A percentile compares a stretch with the other conserved stretches of the same genome.
Evolutionary conservation across 2,797 vertebrate genomes (phyloP).

Genomic region (Centroberyx gerrardi): DNA sequence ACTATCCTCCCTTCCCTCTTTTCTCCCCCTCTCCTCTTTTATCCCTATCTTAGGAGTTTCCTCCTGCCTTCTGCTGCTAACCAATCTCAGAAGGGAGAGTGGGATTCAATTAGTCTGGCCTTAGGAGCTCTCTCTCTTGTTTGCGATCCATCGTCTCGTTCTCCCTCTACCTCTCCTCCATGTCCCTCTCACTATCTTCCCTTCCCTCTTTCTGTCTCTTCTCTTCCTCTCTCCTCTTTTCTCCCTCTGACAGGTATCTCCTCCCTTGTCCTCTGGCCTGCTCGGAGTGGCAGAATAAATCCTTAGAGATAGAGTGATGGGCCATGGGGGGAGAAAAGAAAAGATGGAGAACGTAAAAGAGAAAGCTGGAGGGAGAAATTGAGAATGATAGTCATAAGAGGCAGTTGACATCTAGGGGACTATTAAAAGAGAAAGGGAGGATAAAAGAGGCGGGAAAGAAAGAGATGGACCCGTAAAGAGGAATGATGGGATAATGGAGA

Average conservation of each 20-base stretch:
- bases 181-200: slow-evolving; percentile 50
- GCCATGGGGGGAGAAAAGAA: slow-evolving; percentile 16
- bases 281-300: slow-evolving; percentile 63
- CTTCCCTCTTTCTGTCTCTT: neutral
- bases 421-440: slow-evolving; percentile 65
- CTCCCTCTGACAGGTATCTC: slow-evolving; percentile 23
- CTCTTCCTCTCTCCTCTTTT: neutral
- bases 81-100: slow-evolving; percentile 79
- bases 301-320: slow-evolving; percentile 58
- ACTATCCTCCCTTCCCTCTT: slow-evolving; percentile 10
- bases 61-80: slow-evolving; percentile 73
- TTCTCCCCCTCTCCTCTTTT: slow-evolving; percentile 5
- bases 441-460: slow-evolving; percentile 62
- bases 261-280: slow-evolving; percentile 23
- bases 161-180: slow-evolving; percentile 34
- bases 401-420: slow-evolving; percentile 60
- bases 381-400: slow-evolving; percentile 59
- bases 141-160: slow-evolving; percentile 66
- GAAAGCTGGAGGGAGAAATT: slow-evolving; percentile 48
- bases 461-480: slow-evolving; percentile 67
- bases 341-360: slow-evolving; percentile 5
- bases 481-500: slow-evolving; percentile 73
- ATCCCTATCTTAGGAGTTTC: slow-evolving; percentile 41
- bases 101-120: slow-evolving; percentile 82
- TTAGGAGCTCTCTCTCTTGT: slow-evolving; percentile 53